Base-by-base conservation (phyloP, 2,797 vertebrate species). In the Falco concolor region DNA sequence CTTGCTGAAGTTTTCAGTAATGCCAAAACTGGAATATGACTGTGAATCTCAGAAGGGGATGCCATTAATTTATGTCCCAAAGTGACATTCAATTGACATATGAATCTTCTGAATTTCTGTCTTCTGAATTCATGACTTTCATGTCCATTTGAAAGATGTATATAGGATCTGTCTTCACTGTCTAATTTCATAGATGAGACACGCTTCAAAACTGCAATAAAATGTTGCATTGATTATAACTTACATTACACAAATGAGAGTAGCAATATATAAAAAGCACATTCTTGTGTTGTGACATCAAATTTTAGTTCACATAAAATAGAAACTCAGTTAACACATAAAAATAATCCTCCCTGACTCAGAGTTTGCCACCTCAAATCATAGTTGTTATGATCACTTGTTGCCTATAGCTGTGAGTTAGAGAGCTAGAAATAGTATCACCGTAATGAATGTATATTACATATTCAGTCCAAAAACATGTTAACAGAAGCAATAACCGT, bases 221-320 rank as follows among this genome's bases (percentile, higher is more conserved):
- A 95, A 69, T 91, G 90, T 64, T 81, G 30, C 76, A 78, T 91
- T 91, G 90, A 91, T 94, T 95, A 84, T 91, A 88, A 93, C 70
- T 68, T 89, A 84, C 10, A 81, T 93, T 95, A 95, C 84, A 80
- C 47, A 96, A 88, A 95, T 69, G 20, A 53, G 32, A 77, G 49
- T 22, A 59, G 61, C 44, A 86, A 86, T 91, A 84, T 49, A 84
- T 82, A 74, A 93, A 87, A 93, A 88, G 25, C 23, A 19, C 30
- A 65, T 69, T 75, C 32, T 75, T 47, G 24, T 86, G 45, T 91
- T 86, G 42, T 76, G 73, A 73, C 65, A 96, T 91, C 59, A 86
- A 75, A 86, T 86, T 94, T 90, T 86, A 88, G 27, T 47, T 93
- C 69, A 61, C n/a, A 82, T 84, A 82, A 94, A 91, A 73, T 42